These are phyloP conservation scores for Aporophyla lueneburgensis DNA, from an alignment of 2,888 invertebrate species.

Conservation along the genomic window DNA sequence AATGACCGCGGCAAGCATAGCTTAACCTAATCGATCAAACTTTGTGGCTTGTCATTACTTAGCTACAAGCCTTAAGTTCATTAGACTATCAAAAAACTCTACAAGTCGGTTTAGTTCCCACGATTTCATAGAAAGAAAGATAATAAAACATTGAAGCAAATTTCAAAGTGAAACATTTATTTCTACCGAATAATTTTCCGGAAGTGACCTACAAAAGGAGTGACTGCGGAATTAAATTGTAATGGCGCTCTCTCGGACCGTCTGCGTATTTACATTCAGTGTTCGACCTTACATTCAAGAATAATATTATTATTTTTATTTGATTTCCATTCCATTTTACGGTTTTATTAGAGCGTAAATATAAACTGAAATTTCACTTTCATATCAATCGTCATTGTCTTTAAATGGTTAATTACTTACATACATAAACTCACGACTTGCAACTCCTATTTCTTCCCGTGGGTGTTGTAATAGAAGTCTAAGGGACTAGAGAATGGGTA, in stretches of 20 bases:
- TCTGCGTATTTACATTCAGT: slow-evolving; percentile 33
- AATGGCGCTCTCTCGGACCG: slow-evolving; percentile 16
- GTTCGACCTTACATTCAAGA: slow-evolving; percentile 8
- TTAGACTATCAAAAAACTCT: not conserved
- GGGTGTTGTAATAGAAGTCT: no score
- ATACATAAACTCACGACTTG: no score
- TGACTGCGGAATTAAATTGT: slow-evolving; percentile 22
- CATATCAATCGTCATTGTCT: not conserved
- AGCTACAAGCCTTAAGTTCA: no score
- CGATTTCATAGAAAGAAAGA: not conserved
- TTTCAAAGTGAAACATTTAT: slow-evolving; percentile 27
- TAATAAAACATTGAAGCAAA: not conserved
- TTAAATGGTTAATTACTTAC: no score
- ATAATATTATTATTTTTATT: slow-evolving; percentile 20
- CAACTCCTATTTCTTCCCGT: no score
- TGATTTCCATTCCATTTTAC: not conserved
- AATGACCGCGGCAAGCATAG: no score
- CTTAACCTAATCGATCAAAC: no score
- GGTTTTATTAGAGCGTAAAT: not conserved
- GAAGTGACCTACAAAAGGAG: slow-evolving; percentile 28
- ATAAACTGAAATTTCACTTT: not conserved
- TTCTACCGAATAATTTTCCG: slow-evolving; percentile 17
- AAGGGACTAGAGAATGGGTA: no score
- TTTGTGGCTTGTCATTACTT: no score
- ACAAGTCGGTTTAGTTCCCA: not conserved